phyloP scores from a whole-genome alignment of 92 coral and sea anemone species.

The Galaxea fascicularis region DNA sequence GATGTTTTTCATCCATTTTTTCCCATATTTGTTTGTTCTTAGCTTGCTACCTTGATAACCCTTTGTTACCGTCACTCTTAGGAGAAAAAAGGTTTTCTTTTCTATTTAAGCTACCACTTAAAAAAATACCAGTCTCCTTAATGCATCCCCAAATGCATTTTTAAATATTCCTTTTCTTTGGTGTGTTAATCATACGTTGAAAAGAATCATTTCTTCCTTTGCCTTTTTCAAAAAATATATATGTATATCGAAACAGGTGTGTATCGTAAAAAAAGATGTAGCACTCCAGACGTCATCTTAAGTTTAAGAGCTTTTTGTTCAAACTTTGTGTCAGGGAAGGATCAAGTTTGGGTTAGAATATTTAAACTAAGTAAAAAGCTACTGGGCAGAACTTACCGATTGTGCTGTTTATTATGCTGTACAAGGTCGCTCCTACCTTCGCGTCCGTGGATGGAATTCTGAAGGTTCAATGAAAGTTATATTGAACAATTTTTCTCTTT shows the following conservation, averaged over 20 bases:
- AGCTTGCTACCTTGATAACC: neutral
- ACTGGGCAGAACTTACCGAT: too few species aligned
- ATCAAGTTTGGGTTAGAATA: neutral
- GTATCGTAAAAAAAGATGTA: neutral
- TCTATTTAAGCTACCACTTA: too few species aligned
- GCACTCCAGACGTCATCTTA: neutral
- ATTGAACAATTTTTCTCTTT: neutral
- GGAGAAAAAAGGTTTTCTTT: too few species aligned
- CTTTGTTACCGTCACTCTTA: too few species aligned
- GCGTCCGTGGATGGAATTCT: too few species aligned
- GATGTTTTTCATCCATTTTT: neutral
- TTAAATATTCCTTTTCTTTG: conserved; percentile 8
- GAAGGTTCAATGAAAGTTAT: too few species aligned
- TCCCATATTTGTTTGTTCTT: neutral
- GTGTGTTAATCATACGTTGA: neutral
- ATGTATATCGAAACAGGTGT: neutral
- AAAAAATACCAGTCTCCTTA: too few species aligned
- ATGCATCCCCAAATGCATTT: conserved; percentile 1
- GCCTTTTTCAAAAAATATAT: too few species aligned
- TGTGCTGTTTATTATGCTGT: too few species aligned
- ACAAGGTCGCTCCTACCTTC: too few species aligned
- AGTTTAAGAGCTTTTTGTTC: neutral
- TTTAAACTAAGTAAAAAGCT: neutral
- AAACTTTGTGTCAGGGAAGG: neutral
- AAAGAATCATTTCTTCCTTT: neutral